phyloP scores from a whole-genome alignment of 2,888 invertebrate genomes.

The Lordiphosa fenestrarum region DNA sequence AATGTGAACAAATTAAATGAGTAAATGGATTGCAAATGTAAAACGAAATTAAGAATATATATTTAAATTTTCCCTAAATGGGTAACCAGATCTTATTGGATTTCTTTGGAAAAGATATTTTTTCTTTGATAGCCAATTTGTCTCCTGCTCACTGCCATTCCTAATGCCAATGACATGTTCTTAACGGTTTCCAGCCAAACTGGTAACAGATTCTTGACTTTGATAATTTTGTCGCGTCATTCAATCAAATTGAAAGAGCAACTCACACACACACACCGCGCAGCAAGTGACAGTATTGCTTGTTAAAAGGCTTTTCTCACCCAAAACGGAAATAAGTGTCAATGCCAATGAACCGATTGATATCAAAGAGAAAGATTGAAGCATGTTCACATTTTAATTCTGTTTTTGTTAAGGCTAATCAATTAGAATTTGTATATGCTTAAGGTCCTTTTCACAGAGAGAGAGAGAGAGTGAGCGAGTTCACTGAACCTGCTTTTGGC shows the following conservation, averaged over 20 bases:
- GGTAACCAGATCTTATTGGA: too few species aligned
- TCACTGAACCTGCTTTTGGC: conserved; percentile 29
- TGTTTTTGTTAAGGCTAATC: conserved; percentile 24
- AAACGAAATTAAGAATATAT: conserved; percentile 1
- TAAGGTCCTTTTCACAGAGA: conserved; percentile 36
- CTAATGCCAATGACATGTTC: conserved; percentile 9
- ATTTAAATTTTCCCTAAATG: neutral
- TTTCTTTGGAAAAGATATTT: conserved; percentile 6
- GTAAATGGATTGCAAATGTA: too few species aligned
- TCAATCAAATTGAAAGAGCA: conserved; percentile 47
- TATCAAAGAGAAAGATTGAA: conserved; percentile 24
- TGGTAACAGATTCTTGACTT: conserved; percentile 5
- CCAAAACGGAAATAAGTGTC: conserved; percentile 34
- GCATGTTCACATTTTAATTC: neutral
- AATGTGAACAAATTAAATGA: conserved; percentile 6
- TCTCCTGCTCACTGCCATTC: neutral
- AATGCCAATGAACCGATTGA: conserved; percentile 33
- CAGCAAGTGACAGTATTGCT: conserved; percentile 21
- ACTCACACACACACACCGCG: neutral
- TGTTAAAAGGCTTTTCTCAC: conserved; percentile 1
- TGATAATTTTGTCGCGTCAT: conserved; percentile 49
- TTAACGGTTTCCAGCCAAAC: conserved; percentile 25
- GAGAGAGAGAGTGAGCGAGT: conserved; percentile 15
- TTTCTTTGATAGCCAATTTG: conserved; percentile 27
- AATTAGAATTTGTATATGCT: conserved; percentile 33